Percentiles rank a stretch among this genome's conserved stretches.
phyloP scores from a whole-genome alignment of 2,113 vertebrate genomes.

The Calyptomena viridis region DNA sequence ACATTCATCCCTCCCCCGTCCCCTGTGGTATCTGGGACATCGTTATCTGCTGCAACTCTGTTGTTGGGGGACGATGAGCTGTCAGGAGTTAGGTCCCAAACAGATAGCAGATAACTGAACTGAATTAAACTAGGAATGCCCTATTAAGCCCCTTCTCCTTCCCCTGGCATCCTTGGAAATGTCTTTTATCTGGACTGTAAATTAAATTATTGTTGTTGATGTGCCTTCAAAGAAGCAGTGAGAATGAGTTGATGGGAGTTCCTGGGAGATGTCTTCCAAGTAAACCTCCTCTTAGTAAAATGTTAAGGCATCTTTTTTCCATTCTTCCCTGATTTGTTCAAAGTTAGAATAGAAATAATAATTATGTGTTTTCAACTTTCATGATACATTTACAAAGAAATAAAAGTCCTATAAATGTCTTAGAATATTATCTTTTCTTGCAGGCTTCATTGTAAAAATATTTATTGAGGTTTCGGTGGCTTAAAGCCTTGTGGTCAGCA shows the following conservation, averaged over 20 bases:
- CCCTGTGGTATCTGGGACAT: not conserved
- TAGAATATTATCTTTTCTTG: not conserved
- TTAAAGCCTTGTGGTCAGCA: not conserved
- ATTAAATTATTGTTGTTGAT: not conserved
- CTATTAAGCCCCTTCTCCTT: not conserved
- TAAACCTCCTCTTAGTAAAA: not conserved
- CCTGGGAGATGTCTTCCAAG: not conserved
- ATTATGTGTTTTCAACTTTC: not conserved
- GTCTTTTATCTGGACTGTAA: slow-evolving; percentile 8
- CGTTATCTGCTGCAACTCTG: not conserved
- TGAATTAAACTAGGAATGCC: not conserved
- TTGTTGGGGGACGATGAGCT: not conserved
- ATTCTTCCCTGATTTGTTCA: not conserved
- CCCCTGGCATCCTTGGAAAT: not conserved
- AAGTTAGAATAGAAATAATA: not conserved
- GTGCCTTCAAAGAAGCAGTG: not conserved
- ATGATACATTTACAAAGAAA: not conserved
- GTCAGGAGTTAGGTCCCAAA: not conserved
- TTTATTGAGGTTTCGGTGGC: not conserved
- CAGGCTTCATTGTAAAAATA: not conserved
- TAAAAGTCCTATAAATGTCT: not conserved
- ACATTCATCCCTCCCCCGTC: not conserved
- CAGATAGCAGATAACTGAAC: not conserved
- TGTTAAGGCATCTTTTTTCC: not conserved
- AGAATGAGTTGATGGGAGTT: not conserved